Evolutionary conservation across 2,797 vertebrate genomes (phyloP).

Genomic region (Epinephelus awoara): DNA sequence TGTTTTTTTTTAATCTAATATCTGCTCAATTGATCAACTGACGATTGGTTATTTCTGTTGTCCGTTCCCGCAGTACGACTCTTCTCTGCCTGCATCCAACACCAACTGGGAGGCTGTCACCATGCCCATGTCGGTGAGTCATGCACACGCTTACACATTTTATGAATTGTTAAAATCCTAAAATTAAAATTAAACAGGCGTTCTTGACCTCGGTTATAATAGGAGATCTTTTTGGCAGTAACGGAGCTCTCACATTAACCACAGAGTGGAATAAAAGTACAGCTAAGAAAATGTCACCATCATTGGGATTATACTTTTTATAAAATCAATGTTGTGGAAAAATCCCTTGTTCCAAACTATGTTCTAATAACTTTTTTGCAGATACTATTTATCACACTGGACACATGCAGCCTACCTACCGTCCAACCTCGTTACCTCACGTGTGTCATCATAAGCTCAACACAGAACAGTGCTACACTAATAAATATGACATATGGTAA

Average conservation of each 20-base stretch:
- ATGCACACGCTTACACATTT: conserved; percentile 32
- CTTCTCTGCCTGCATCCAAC: conserved; percentile 87
- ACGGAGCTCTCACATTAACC: background rate
- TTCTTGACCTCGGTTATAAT: background rate
- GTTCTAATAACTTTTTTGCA: background rate
- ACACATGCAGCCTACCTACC: background rate
- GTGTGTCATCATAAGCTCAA: background rate
- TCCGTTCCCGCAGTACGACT: conserved; percentile 86
- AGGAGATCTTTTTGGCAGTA: background rate
- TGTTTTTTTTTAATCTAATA: background rate
- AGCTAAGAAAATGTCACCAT: background rate
- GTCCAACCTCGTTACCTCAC: background rate
- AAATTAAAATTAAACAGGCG: background rate
- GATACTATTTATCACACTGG: background rate
- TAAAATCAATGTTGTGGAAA: background rate
- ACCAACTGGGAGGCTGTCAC: conserved; percentile 94
- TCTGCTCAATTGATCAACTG: background rate
- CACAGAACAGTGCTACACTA: conserved; percentile 6
- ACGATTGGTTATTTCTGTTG: conserved; percentile 46
- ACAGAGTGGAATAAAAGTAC: background rate
- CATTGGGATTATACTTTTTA: background rate
- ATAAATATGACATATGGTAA: conserved; percentile 43
- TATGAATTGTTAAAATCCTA: background rate
- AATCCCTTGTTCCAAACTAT: background rate
- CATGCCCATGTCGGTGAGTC: conserved; percentile 90